Evolutionary conservation across 2,113 vertebrate species (phyloP).

Genomic region (Bombycilla garrulus): DNA sequence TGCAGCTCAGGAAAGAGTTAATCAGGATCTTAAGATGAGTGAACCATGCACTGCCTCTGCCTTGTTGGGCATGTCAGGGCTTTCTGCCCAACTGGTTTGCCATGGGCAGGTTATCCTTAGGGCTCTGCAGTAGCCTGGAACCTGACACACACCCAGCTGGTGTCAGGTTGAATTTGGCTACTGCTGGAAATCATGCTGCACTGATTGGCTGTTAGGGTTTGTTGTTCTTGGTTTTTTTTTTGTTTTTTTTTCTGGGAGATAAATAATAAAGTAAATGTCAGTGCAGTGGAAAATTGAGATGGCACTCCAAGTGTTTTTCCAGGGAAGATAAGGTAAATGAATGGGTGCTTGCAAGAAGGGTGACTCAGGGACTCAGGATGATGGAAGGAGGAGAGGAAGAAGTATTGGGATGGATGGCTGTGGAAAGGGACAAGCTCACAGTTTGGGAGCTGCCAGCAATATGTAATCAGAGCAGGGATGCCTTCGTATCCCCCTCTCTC

Average conservation of each 20-base stretch:
- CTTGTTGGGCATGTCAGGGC: accelerated
- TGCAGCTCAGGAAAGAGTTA: neutral
- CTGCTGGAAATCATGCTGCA: neutral
- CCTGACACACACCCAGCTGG: neutral
- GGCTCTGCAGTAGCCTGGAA: neutral
- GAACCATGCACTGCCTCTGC: neutral
- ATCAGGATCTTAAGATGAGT: neutral
- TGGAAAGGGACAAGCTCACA: neutral
- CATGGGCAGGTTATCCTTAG: accelerated
- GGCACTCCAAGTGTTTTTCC: neutral
- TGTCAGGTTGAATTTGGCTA: neutral
- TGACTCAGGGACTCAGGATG: neutral
- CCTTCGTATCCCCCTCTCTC: neutral
- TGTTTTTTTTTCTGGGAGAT: neutral
- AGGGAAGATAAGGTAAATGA: neutral
- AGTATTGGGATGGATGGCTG: neutral
- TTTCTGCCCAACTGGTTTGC: neutral
- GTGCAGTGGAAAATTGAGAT: neutral
- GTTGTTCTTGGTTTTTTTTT: no score
- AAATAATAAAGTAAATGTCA: neutral
- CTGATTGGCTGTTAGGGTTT: neutral
- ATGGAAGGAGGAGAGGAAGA: neutral
- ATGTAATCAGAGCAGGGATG: neutral
- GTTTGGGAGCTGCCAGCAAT: neutral
- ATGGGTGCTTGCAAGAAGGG: neutral